A percentile compares a stretch with the other conserved stretches of the same genome.
Conservation (phyloP, 1,140 invertebrate species). For the Aphelinus atriplicis region DNA sequence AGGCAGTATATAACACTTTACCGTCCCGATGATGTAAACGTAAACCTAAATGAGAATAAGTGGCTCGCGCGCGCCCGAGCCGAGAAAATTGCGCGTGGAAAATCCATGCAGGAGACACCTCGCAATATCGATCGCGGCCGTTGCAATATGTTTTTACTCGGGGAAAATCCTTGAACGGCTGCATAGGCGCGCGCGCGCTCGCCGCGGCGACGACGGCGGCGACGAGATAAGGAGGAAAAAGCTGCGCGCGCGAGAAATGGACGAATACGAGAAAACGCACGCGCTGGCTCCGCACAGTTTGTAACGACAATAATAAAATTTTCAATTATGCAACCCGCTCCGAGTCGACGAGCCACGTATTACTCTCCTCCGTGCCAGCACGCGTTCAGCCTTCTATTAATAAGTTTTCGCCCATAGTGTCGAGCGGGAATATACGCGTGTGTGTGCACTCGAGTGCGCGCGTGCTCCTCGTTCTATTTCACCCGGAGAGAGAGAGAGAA, state of each 20-base stretch:
- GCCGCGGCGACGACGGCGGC: too few relatives aligned
- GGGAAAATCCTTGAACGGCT: constrained; percentile 29
- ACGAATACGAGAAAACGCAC: constrained; percentile 15
- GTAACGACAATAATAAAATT: constrained; percentile 32
- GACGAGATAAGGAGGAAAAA: not conserved
- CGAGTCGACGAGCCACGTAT: too few relatives aligned
- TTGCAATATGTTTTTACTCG: constrained; percentile 27
- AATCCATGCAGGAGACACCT: constrained; percentile 10
- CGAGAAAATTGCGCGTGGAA: constrained; percentile 39
- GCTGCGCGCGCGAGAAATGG: not conserved
- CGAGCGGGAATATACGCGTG: constrained; percentile 6
- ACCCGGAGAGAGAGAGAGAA: too few relatives aligned
- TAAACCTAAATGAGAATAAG: constrained; percentile 55
- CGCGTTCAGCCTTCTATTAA: constrained; percentile 26
- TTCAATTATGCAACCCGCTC: constrained; percentile 41
- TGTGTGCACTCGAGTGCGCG: constrained; percentile 41
- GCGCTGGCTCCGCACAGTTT: not conserved
- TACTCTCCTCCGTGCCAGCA: constrained; percentile 21
- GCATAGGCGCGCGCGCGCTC: not conserved
- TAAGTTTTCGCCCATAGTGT: not conserved
- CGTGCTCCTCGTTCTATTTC: too few relatives aligned
- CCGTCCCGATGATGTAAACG: constrained; percentile 64
- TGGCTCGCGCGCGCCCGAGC: constrained; percentile 35
- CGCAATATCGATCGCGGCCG: constrained; percentile 41
- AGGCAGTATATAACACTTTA: constrained; percentile 58